These are phyloP conservation scores for Magallana gigas DNA, from an alignment of 1,140 invertebrate species.

Conservation along the genomic window DNA sequence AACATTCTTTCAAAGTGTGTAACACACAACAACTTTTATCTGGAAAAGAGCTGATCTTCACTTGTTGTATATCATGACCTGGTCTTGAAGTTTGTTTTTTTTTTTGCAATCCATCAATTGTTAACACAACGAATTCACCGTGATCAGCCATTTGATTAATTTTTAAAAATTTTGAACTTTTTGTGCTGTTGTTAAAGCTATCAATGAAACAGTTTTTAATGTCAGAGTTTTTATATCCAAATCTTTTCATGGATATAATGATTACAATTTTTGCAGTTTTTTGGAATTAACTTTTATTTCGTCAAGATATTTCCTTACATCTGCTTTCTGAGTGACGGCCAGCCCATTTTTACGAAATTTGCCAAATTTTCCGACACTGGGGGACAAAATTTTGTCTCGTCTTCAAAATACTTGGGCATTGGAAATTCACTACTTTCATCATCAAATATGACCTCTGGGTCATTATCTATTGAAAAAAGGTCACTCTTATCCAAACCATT, in stretches of 20 bases:
- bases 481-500: no score
- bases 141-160: constrained; percentile 12
- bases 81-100: constrained; percentile 14
- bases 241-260: constrained; percentile 20
- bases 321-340: no score
- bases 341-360: no score
- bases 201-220: constrained; percentile 47
- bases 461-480: no score
- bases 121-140: not conserved
- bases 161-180: constrained; percentile 55
- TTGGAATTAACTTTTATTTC: no score
- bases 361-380: no score
- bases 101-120: constrained; percentile 24
- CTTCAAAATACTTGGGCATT: no score
- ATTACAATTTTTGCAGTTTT: not conserved
- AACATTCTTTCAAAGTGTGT: no score
- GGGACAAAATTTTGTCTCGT: no score
- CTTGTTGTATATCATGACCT: not conserved
- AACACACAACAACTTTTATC: constrained; percentile 32
- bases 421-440: no score
- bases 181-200: constrained; percentile 46
- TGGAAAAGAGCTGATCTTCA: not conserved
- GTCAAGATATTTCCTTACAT: no score
- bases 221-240: constrained; percentile 48
- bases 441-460: no score